Conservation (phyloP, 2,113 vertebrate species). For the Coturnix japonica region DNA sequence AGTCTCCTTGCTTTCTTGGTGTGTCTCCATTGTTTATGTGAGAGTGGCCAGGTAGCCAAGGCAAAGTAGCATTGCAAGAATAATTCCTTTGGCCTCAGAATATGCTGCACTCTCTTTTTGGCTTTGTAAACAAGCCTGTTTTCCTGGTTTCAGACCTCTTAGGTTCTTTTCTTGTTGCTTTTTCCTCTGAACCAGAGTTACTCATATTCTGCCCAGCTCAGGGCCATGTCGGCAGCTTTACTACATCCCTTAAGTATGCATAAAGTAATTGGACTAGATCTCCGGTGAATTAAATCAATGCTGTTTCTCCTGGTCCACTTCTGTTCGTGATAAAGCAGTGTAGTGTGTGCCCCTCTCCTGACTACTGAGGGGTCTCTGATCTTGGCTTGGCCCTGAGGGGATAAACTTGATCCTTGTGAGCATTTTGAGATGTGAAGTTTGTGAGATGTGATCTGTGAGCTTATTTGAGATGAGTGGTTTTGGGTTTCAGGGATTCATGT, state of each 20-base stretch:
- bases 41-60: conserved; percentile 71
- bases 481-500: neutral
- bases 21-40: conserved; percentile 72
- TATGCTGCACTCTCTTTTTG: conserved; percentile 63
- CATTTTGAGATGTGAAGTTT: neutral
- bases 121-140: conserved; percentile 70
- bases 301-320: neutral
- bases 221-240: conserved; percentile 23
- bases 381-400: neutral
- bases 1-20: conserved; percentile 68
- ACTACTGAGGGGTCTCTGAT: neutral
- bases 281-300: neutral
- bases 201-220: conserved; percentile 24
- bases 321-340: neutral
- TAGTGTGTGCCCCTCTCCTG: neutral
- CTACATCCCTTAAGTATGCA: conserved; percentile 13
- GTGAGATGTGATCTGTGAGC: neutral
- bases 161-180: conserved; percentile 21
- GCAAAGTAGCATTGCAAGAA: conserved; percentile 49
- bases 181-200: conserved; percentile 49
- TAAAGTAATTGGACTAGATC: neutral
- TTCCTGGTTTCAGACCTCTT: conserved; percentile 48
- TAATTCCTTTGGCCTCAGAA: conserved; percentile 43
- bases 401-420: neutral
- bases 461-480: neutral